A percentile compares a stretch with the other conserved stretches of the same genome.
Evolutionary conservation across 2,888 invertebrate species (phyloP).

Genomic region (Hesperia comma): DNA sequence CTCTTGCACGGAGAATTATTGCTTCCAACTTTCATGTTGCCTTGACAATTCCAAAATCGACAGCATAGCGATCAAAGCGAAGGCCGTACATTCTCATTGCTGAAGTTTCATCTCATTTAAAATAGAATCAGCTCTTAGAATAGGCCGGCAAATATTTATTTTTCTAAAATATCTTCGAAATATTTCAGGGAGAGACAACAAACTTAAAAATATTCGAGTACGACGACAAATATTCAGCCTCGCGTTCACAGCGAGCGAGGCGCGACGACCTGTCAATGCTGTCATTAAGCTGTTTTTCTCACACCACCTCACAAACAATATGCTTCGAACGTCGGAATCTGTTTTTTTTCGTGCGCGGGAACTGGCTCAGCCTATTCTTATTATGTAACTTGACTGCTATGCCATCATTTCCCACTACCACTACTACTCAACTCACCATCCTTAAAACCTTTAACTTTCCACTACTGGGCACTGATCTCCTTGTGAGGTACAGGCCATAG

Average conservation of each 20-base stretch:
- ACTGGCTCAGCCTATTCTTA: slow-evolving; percentile 16
- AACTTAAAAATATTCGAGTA: slow-evolving; percentile 1
- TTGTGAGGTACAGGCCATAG: too few species aligned
- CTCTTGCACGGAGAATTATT: too few species aligned
- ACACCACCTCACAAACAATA: slow-evolving; percentile 7
- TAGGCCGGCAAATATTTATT: neutral
- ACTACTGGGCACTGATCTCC: too few species aligned
- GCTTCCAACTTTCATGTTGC: too few species aligned
- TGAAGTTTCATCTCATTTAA: neutral
- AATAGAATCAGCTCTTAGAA: slow-evolving; percentile 1
- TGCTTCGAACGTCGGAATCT: neutral
- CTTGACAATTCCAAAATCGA: too few species aligned
- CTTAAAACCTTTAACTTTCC: too few species aligned
- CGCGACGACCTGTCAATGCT: slow-evolving; percentile 6
- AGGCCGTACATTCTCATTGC: too few species aligned
- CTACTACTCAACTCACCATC: too few species aligned
- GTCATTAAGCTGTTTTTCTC: slow-evolving; percentile 11
- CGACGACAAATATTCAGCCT: slow-evolving; percentile 4
- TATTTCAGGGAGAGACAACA: neutral
- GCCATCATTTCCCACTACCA: too few species aligned
- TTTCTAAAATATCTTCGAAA: neutral
- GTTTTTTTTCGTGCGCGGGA: slow-evolving; percentile 23
- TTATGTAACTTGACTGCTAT: slow-evolving; percentile 37
- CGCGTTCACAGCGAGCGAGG: neutral
- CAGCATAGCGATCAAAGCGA: too few species aligned